A percentile compares a stretch with the other conserved stretches of the same genome.
phyloP scores from a whole-genome alignment of 2,797 vertebrate species.

The Enteromius treurensis region DNA sequence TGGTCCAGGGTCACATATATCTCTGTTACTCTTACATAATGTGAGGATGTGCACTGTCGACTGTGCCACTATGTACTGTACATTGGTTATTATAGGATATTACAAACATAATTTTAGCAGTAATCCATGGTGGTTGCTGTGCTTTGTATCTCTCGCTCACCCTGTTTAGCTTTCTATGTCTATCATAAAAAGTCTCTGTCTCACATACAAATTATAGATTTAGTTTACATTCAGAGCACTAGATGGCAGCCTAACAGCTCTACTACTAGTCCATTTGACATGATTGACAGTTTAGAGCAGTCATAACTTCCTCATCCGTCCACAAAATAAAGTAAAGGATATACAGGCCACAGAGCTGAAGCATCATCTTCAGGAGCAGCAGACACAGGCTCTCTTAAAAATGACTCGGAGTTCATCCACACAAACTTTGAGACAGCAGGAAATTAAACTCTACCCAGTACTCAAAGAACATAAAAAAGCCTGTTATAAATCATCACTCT shows the following conservation, averaged over 20 bases:
- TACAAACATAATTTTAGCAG: neutral
- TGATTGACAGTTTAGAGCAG: conserved; percentile 32
- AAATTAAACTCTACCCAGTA: conserved; percentile 3
- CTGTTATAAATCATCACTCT: conserved; percentile 4
- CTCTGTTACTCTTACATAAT: neutral
- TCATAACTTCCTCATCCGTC: conserved; percentile 12
- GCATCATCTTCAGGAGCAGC: neutral
- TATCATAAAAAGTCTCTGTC: neutral
- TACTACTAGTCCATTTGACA: neutral
- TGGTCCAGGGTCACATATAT: too few species aligned
- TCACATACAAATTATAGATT: neutral
- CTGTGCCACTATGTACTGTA: neutral
- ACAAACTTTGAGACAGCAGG: neutral
- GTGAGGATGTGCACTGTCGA: neutral
- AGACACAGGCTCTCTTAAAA: neutral
- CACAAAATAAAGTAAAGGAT: conserved; percentile 39
- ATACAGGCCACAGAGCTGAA: conserved; percentile 20
- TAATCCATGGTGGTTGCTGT: neutral
- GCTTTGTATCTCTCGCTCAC: neutral
- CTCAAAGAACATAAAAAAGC: neutral
- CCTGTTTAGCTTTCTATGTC: neutral
- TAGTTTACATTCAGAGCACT: conserved; percentile 57
- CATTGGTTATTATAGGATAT: neutral
- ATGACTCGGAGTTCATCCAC: neutral
- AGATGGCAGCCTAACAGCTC: conserved; percentile 72